A percentile compares a stretch with the other conserved stretches of the same genome.
These are phyloP conservation scores for Drosophila tristis DNA, from an alignment of 1,140 invertebrate genomes.

Conservation along the genomic window DNA sequence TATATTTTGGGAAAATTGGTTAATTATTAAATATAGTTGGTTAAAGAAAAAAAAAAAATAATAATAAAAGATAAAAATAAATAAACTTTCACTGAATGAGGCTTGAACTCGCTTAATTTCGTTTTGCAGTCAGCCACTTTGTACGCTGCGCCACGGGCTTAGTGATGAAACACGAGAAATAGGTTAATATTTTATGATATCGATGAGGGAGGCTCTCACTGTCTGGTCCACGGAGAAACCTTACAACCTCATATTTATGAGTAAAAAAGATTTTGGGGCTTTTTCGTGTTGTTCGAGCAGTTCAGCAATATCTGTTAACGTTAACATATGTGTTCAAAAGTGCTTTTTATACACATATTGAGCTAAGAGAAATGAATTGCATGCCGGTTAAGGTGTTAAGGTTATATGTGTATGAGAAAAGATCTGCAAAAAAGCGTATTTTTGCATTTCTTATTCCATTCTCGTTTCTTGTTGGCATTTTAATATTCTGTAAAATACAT, in stretches of 20 bases:
- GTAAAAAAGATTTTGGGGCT: neutral
- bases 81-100: too few species aligned
- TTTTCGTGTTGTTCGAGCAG: slow-evolving; percentile 47
- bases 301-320: slow-evolving; percentile 64
- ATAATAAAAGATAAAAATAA: too few species aligned
- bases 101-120: too few species aligned
- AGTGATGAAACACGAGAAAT: slow-evolving; percentile 79
- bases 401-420: too few species aligned
- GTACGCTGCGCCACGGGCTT: too few species aligned
- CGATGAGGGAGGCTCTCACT: slow-evolving; percentile 55
- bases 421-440: slow-evolving; percentile 1
- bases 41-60: too few species aligned
- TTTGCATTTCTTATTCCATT: neutral
- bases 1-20: too few species aligned
- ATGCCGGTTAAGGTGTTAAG: neutral
- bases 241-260: slow-evolving; percentile 5
- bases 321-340: slow-evolving; percentile 67
- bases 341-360: slow-evolving; percentile 50
- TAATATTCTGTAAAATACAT: slow-evolving; percentile 33
- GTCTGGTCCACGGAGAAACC: slow-evolving; percentile 3
- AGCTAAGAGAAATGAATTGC: neutral
- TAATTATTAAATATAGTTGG: too few species aligned
- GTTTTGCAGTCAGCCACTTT: too few species aligned
- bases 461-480: slow-evolving; percentile 52
- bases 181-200: slow-evolving; percentile 80